A percentile compares a stretch with the other conserved stretches of the same genome.
These are phyloP conservation scores for Tetragonula carbonaria DNA, from an alignment of 2,888 invertebrate genomes.

Conservation along the genomic window DNA sequence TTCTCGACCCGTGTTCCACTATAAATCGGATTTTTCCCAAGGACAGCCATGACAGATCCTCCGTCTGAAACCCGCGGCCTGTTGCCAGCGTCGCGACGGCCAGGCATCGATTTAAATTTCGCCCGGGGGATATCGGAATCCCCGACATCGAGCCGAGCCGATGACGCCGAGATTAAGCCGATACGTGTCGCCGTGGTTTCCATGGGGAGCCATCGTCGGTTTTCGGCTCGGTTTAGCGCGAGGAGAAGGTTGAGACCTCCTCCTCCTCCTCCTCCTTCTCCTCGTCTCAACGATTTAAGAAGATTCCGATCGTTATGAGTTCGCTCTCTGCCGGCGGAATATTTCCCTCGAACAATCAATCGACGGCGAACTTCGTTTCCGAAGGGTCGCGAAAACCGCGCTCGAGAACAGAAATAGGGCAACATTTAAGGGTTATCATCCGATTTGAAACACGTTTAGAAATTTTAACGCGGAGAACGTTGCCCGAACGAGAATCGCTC, in stretches of 20 bases:
- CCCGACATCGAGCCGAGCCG: neutral
- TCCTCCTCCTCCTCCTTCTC: too few relatives aligned
- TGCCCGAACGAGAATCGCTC: too few relatives aligned
- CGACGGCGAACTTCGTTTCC: neutral
- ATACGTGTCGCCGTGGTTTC: constrained; percentile 1
- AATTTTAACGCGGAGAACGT: too few relatives aligned
- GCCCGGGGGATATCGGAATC: constrained; percentile 16
- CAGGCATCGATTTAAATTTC: constrained; percentile 25
- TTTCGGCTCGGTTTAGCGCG: neutral
- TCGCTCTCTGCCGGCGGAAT: neutral
- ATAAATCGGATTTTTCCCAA: constrained; percentile 37
- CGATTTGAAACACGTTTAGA: too few relatives aligned
- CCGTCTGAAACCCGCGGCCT: neutral
- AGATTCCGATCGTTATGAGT: constrained; percentile 4
- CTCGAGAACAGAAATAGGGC: too few relatives aligned
- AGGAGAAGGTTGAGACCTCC: too few relatives aligned
- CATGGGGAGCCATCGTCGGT: neutral
- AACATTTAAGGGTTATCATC: too few relatives aligned
- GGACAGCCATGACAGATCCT: neutral
- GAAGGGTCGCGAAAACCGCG: too few relatives aligned
- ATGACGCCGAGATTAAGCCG: constrained; percentile 20
- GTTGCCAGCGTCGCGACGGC: constrained; percentile 7
- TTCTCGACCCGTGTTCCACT: neutral
- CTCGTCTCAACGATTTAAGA: neutral
- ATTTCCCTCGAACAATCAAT: neutral